A percentile compares a stretch with the other conserved stretches of the same genome.
These are phyloP conservation scores for Rousettus madagascariensis DNA, from an alignment of 2,797 vertebrate genomes.

Conservation along the genomic window DNA sequence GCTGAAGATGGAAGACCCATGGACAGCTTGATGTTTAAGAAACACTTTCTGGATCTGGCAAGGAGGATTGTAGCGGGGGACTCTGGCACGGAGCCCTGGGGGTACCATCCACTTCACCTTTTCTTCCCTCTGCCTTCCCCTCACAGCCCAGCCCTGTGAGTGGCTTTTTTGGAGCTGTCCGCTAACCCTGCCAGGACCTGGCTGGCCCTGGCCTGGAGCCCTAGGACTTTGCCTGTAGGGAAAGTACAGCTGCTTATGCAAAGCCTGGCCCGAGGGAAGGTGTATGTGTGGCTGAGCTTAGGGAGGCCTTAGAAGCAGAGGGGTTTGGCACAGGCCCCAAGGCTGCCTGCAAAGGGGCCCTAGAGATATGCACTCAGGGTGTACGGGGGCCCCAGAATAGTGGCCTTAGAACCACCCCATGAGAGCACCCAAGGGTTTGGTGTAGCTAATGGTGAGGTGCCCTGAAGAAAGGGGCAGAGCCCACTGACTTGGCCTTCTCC, in stretches of 20 bases:
- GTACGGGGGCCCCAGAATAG: not conserved
- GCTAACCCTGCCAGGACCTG: not conserved
- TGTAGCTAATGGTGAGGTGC: not conserved
- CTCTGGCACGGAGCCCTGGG: not conserved
- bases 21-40: not conserved
- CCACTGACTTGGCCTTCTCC: not conserved
- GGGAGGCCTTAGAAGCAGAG: not conserved
- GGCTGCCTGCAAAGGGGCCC: not conserved
- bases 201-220: slow-evolving; percentile 42
- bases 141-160: not conserved
- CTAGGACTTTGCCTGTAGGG: slow-evolving; percentile 72
- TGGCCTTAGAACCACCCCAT: not conserved
- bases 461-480: not conserved
- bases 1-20: not conserved
- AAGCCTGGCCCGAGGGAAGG: slow-evolving; percentile 32
- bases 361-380: not conserved
- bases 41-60: not conserved
- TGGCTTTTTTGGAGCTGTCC: not conserved
- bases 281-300: not conserved
- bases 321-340: not conserved
- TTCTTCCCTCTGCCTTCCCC: not conserved
- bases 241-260: slow-evolving; percentile 68
- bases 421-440: not conserved
- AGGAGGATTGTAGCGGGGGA: not conserved
- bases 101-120: not conserved